Conservation (phyloP, 2,888 invertebrate species). For the Pseudococcus viburni region DNA sequence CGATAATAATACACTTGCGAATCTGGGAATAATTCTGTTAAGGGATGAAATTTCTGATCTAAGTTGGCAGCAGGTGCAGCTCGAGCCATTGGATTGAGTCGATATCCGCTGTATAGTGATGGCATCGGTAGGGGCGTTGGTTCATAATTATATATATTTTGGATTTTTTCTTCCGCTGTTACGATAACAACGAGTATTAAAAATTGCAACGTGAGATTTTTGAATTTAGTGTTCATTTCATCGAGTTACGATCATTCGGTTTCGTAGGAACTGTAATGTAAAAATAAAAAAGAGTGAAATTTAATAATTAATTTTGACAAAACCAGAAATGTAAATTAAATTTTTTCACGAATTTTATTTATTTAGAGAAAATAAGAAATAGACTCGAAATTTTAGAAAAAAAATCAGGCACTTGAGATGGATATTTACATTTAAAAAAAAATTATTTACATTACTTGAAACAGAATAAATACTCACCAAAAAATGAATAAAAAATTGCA, state of each 20-base stretch:
- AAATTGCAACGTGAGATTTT: not conserved
- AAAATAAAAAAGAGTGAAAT: not conserved
- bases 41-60: slow-evolving; percentile 39
- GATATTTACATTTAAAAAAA: too few relatives aligned
- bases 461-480: not conserved
- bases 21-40: slow-evolving; percentile 56
- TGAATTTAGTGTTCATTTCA: not conserved
- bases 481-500: not conserved
- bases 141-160: slow-evolving; percentile 44
- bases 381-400: too few relatives aligned
- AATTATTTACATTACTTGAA: not conserved
- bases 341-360: too few relatives aligned
- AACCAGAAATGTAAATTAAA: not conserved
- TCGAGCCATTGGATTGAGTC: not conserved
- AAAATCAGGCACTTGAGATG: too few relatives aligned
- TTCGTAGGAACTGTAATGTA: not conserved
- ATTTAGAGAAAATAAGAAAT: too few relatives aligned
- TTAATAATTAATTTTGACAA: not conserved
- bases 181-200: slow-evolving; percentile 1
- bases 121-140: slow-evolving; percentile 41
- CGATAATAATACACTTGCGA: slow-evolving; percentile 62
- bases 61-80: not conserved
- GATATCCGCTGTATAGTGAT: not conserved
- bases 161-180: not conserved
- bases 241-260: not conserved